Evolutionary conservation across 2,113 vertebrate genomes (phyloP).

Genomic region (Eubucco bourcierii): DNA sequence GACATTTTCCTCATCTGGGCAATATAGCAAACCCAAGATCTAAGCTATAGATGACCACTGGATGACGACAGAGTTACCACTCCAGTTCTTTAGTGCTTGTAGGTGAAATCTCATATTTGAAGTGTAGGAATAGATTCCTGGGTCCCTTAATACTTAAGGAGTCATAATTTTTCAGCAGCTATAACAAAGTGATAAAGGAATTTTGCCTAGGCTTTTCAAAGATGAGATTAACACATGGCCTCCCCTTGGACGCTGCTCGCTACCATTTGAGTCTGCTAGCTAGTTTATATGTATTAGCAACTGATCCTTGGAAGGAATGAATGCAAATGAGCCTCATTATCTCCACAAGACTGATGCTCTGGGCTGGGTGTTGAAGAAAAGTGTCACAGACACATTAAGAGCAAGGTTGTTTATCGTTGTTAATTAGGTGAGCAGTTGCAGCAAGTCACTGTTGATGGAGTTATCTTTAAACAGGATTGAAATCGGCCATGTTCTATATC

Average conservation of each 20-base stretch:
- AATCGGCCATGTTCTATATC: neutral
- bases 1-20: neutral
- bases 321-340: slow-evolving; percentile 47
- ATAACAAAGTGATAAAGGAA: neutral
- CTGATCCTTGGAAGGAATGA: slow-evolving; percentile 18
- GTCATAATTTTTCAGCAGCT: neutral
- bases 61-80: neutral
- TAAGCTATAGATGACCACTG: neutral
- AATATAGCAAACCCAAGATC: neutral
- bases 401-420: neutral
- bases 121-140: neutral
- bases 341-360: neutral
- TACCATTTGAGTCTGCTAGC: neutral
- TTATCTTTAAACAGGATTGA: neutral
- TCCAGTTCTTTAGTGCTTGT: neutral
- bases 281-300: slow-evolving; percentile 6
- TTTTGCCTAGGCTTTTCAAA: neutral
- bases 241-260: neutral
- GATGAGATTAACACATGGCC: neutral
- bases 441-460: neutral
- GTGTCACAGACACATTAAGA: neutral
- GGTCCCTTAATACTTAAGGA: neutral
- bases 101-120: neutral
- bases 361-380: neutral
- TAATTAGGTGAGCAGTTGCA: slow-evolving; percentile 31